Base-by-base conservation (phyloP, 1,140 invertebrate genomes). In the Drosophila littoralis region DNA sequence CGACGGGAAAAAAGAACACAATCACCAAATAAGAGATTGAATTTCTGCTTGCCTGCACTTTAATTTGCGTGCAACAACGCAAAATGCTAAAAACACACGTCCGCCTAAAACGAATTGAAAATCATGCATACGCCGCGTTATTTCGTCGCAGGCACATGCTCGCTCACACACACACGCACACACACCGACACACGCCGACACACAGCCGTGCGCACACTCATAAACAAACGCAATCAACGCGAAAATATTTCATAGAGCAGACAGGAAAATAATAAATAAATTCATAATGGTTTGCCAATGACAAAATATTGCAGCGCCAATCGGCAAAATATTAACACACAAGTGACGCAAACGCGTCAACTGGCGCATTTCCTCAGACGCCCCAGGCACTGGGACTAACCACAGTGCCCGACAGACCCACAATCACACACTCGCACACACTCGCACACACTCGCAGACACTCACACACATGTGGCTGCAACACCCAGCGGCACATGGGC, bases 21-120 rank as follows among this genome's bases (percentile, higher is more conserved):
- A 88, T 80, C 74, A 84, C 61, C 60, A 76, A 88, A 89, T 78
- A 82, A 88, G 85, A 89, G 84, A 88, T 88, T 88, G 84, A 88
- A 88, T 88, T 88, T 88, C 84, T 89, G 84, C 84, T 88, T 88
- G 80, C 80, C 80, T 88, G 84, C 77, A 88, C 84, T 88, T 88
- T 88, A 88, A 88, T 88, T 88, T 88, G 77, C 77, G 74, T 80
- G 74, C 73, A 75, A 65, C 83, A 89, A 84, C 79, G 68, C 67
- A 66, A 81, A 88, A 86, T 75, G 57, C 80, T 89, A 84, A 88
- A 89, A 88, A 75, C 81, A 77, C 81, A 84, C 81, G 77, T 77
- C 40, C 81, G 42, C 33, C 15, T 36, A 69, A 79, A 84, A 71
- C 50, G 77, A 88, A 89, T 79, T 83, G 79, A 75, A 89, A 89